Evolutionary conservation across 1,140 invertebrate genomes (phyloP).

Genomic region (Atta colombica): DNA sequence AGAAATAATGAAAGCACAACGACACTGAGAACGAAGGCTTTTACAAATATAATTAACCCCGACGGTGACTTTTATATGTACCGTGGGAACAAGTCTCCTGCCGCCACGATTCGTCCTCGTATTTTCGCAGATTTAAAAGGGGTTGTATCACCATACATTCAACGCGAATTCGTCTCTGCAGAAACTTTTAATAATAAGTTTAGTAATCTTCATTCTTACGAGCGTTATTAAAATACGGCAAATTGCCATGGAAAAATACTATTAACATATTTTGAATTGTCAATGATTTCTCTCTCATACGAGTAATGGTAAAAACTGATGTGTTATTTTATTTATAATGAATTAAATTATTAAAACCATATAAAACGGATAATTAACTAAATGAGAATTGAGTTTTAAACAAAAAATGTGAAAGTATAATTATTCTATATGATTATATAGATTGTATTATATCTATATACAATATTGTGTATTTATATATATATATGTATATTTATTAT

Average conservation of each 20-base stretch:
- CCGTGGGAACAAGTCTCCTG: slow-evolving; percentile 35
- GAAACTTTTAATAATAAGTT: slow-evolving; percentile 45
- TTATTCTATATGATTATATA: background rate
- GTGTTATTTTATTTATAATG: background rate
- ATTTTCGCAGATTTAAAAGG: slow-evolving; percentile 56
- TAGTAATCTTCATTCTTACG: background rate
- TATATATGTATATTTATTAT: background rate
- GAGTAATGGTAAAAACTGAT: background rate
- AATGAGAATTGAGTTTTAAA: background rate
- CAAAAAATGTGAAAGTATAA: background rate
- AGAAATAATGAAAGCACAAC: slow-evolving; percentile 55
- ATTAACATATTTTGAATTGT: background rate
- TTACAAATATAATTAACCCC: slow-evolving; percentile 50
- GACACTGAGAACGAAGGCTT: slow-evolving; percentile 41
- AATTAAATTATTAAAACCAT: background rate
- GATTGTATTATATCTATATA: background rate
- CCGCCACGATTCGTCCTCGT: slow-evolving; percentile 23
- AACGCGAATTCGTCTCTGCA: slow-evolving; percentile 34
- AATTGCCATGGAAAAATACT: background rate
- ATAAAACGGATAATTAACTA: background rate
- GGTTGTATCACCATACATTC: slow-evolving; percentile 30
- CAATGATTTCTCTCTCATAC: background rate
- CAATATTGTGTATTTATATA: background rate
- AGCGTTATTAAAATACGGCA: slow-evolving; percentile 11
- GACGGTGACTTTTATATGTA: slow-evolving; percentile 54